Base-by-base conservation (phyloP, 2,888 invertebrate species). In the Stegana nigrithorax region DNA sequence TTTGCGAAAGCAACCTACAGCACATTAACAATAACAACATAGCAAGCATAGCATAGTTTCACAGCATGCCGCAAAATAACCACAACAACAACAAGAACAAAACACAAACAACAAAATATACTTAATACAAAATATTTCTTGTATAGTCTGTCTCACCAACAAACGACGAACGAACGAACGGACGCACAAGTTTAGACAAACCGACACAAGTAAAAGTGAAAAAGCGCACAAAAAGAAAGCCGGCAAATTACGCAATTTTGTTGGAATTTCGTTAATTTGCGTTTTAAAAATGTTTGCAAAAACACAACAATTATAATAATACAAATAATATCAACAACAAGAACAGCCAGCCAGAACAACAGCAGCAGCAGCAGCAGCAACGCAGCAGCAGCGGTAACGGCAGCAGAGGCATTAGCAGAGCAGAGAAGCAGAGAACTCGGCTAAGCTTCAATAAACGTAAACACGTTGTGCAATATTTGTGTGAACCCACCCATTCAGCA, bases 341-440 rank as follows among this genome's bases (percentile, higher is more conserved):
- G 12, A 27, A 25, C 39, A 36, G n/a, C 5, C 19, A 45, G n/a
- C 44, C 4, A 42, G 17, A 32, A 58, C 8, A 17, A 29, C 47
- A 26, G 29, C 45, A 55, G 39, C 21, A 50, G 42, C 57, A 36
- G 63, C 47, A 56, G 36, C 25, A 63, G 55, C 8, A 25, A 32
- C n/a, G n/a, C n/a, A n/a, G n/a, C n/a, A n/a, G n/a, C n/a, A n/a
- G n/a, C n/a, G n/a, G n/a, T n/a, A n/a, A n/a, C n/a, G n/a, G n/a
- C n/a, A n/a, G n/a, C n/a, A n/a, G n/a, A n/a, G n/a, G n/a, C n/a
- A n/a, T n/a, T n/a, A n/a, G n/a, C n/a, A n/a, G n/a, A n/a, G n/a
- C n/a, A n/a, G n/a, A n/a, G n/a, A n/a, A n/a, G n/a, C n/a, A n/a
- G n/a, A n/a, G n/a, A n/a, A n/a, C n/a, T n/a, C n/a, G n/a, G n/a